phyloP scores from a whole-genome alignment of 2,797 vertebrate species.

The Neopelma chrysocephalum region DNA sequence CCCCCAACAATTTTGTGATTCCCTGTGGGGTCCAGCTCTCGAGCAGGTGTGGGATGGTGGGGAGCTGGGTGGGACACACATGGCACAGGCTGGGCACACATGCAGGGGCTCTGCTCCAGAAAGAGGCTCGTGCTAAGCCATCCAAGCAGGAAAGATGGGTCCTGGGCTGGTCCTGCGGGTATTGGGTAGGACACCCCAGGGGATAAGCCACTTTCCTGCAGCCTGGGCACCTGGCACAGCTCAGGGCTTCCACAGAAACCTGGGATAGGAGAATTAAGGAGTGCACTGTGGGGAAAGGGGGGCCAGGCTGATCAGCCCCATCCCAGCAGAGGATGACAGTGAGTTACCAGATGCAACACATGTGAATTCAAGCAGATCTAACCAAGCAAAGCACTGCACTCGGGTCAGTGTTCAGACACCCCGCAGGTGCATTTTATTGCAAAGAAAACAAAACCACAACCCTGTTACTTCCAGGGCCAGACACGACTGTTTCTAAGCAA shows the following conservation, averaged over 20 bases:
- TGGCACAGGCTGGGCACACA: no score
- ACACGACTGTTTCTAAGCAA: neutral
- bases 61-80: accelerated
- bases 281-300: accelerated
- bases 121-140: neutral
- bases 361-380: accelerated
- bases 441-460: slow-evolving; percentile 54
- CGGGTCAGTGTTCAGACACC: neutral
- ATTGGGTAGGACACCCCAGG: no score
- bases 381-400: neutral
- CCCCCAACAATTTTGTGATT: neutral
- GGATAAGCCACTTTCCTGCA: accelerated
- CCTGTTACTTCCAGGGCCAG: neutral
- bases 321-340: neutral
- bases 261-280: neutral
- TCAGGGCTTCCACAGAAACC: neutral
- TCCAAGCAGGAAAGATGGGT: neutral
- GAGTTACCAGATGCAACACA: accelerated
- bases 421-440: slow-evolving; percentile 47
- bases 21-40: no score
- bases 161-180: no score
- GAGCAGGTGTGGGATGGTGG: neutral
- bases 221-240: accelerated
- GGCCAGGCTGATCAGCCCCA: accelerated
- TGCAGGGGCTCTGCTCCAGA: neutral